phyloP scores from a whole-genome alignment of 2,113 vertebrate genomes.

The Cheirogaleus medius region DNA sequence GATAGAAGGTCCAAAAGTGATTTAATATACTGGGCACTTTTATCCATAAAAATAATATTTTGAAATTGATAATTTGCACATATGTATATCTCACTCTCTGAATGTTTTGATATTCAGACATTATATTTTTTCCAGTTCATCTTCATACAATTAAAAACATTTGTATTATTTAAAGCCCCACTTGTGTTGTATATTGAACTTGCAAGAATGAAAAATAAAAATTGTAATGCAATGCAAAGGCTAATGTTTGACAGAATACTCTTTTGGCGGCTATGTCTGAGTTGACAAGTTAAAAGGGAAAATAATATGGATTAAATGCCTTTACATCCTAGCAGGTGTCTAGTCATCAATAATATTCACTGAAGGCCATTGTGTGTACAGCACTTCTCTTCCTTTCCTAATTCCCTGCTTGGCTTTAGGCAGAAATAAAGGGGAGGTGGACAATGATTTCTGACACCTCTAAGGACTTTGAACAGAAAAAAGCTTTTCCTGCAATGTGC shows the following conservation, averaged over 20 bases:
- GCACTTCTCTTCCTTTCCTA: conserved; percentile 44
- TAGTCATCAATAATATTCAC: conserved; percentile 69
- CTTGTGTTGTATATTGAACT: not conserved
- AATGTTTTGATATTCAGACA: not conserved
- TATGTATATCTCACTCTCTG: not conserved
- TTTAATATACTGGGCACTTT: not conserved
- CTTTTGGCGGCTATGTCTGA: conserved; percentile 19
- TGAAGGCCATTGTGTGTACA: conserved; percentile 60
- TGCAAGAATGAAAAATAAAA: conserved; percentile 58
- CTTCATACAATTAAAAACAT: not conserved
- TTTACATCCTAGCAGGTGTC: conserved; percentile 70
- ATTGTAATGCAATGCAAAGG: conserved; percentile 32
- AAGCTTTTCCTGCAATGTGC: not conserved
- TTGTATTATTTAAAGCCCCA: not conserved
- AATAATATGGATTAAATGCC: conserved; percentile 76
- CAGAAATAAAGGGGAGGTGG: conserved; percentile 34
- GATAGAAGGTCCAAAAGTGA: not conserved
- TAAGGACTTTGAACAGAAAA: conserved; percentile 24
- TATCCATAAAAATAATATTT: not conserved
- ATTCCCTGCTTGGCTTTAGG: conserved; percentile 47
- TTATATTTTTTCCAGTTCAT: not conserved
- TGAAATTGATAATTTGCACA: not conserved
- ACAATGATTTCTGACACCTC: conserved; percentile 52
- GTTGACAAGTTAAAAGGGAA: conserved; percentile 75
- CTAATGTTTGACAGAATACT: conserved; percentile 65